Percentiles rank a stretch among this genome's conserved stretches.
Conservation (phyloP, 1,140 invertebrate species). For the Papilio polytes region DNA sequence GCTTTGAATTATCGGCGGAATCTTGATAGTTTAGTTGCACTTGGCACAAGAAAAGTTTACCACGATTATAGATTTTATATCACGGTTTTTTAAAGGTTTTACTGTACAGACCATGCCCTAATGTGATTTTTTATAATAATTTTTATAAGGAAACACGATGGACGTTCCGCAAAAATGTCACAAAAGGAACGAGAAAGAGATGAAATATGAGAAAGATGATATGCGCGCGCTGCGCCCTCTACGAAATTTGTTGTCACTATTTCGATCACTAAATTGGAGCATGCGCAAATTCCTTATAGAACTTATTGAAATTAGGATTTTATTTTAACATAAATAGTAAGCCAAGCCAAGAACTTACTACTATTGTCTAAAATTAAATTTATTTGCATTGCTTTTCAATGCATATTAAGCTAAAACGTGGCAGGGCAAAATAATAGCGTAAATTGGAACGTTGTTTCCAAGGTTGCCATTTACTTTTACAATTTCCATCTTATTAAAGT, state of each 20-base stretch:
- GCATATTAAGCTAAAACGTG: neutral
- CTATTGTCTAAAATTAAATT: neutral
- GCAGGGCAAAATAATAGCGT: neutral
- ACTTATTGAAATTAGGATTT: neutral
- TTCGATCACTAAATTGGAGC: slow-evolving; percentile 61
- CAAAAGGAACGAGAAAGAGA: slow-evolving; percentile 69
- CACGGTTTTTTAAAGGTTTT: slow-evolving; percentile 73
- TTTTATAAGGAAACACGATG: slow-evolving; percentile 72
- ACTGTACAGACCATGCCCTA: slow-evolving; percentile 81
- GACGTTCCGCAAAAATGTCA: slow-evolving; percentile 77
- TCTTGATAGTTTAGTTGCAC: slow-evolving; percentile 84
- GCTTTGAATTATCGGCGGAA: slow-evolving; percentile 83
- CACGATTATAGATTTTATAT: slow-evolving; percentile 76
- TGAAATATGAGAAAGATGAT: slow-evolving; percentile 46
- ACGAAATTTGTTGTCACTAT: slow-evolving; percentile 42
- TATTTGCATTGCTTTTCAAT: neutral
- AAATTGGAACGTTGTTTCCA: neutral
- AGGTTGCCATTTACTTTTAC: neutral
- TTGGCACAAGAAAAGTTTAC: slow-evolving; percentile 82
- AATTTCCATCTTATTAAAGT: neutral
- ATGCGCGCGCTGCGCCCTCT: slow-evolving; percentile 59
- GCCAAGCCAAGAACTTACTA: neutral
- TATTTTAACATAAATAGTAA: neutral
- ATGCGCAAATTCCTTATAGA: slow-evolving; percentile 45
- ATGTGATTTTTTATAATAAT: slow-evolving; percentile 70